These are phyloP conservation scores for Delichon dasypus DNA, from an alignment of 2,797 vertebrate species.

Conservation along the genomic window DNA sequence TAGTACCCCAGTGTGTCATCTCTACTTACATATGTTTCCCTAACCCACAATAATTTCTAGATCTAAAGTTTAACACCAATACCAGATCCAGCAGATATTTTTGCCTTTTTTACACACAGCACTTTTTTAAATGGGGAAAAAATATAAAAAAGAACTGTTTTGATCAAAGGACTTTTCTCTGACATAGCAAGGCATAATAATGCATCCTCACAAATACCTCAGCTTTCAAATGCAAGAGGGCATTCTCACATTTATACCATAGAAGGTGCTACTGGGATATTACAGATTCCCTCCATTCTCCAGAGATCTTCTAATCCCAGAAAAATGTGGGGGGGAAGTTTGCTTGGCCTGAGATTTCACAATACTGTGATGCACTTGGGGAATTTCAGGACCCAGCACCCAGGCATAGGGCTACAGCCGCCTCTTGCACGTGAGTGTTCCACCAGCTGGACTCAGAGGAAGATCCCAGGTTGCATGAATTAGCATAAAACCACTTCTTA, in stretches of 20 bases:
- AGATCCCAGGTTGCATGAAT: not conserved
- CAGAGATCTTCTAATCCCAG: slow-evolving; percentile 17
- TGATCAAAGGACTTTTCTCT: slow-evolving; percentile 33
- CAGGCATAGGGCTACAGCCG: not conserved
- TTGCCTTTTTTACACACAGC: not conserved
- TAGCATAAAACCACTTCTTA: not conserved
- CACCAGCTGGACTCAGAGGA: not conserved
- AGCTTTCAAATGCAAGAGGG: slow-evolving; percentile 6
- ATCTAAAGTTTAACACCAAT: not conserved
- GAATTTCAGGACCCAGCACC: not conserved
- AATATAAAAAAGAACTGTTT: not conserved
- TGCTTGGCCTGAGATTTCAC: not conserved
- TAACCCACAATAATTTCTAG: not conserved
- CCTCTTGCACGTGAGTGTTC: not conserved
- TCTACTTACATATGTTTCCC: not conserved
- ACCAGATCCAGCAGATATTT: not conserved
- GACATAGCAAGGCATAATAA: not conserved
- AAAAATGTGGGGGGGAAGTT: not conserved
- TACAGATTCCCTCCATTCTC: slow-evolving; percentile 37
- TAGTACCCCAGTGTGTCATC: not conserved
- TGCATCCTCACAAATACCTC: slow-evolving; percentile 16
- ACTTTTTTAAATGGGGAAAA: not conserved
- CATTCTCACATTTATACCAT: slow-evolving; percentile 13
- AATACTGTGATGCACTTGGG: not conserved
- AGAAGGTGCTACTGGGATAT: slow-evolving; percentile 28